Evolutionary conservation across 1,140 invertebrate species (phyloP), one percentile per base, ranked within the genome.

Genomic region (Lerema accius): DNA sequence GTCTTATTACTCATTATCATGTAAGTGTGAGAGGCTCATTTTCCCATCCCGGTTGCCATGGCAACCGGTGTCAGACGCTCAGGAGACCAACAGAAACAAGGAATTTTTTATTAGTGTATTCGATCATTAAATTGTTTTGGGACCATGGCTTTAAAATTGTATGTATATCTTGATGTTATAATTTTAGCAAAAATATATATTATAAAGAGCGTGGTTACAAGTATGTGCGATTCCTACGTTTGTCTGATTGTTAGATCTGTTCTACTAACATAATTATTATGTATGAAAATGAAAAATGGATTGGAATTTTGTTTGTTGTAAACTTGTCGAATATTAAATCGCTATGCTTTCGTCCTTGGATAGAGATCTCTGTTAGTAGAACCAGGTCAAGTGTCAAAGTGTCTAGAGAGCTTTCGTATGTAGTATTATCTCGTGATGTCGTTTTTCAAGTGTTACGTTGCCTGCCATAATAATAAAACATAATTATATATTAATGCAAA

Each of bases 391-490:
- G 26, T 46, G 11, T 60, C 9, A 45, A 48, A 26, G 48, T 49
- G 14, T 64, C 7, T 42, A 32, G 23, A 43, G 11, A 46, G 16
- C 40, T 45, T 53, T 32, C 45, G 45, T 50, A 15, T 37, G 49
- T 72, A 69, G 63, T 73, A 65, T 69, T 72, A 69, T 64, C 65
- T 64, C 49, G 51, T 63, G 3, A 35, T 55, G 9, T 63, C 37
- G 37, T 63, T 17, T 63, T 60, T 64, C 62, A 73, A 48, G 53
- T 66, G 65, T 49, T 76, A 73, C 79, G 73, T 82, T 76, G 78
- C 75, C 73, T 78, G 84, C 82, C 84, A 82, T 83, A 78, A 71
- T 58, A 43, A 55, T 43, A 43, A 43, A 28, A 32, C n/a, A n/a
- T n/a, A 43, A 16, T 10, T 55, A 58, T 68, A 67, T 80, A 71